Evolutionary conservation across 2,797 vertebrate genomes (phyloP).

Genomic region (Brotula barbata): DNA sequence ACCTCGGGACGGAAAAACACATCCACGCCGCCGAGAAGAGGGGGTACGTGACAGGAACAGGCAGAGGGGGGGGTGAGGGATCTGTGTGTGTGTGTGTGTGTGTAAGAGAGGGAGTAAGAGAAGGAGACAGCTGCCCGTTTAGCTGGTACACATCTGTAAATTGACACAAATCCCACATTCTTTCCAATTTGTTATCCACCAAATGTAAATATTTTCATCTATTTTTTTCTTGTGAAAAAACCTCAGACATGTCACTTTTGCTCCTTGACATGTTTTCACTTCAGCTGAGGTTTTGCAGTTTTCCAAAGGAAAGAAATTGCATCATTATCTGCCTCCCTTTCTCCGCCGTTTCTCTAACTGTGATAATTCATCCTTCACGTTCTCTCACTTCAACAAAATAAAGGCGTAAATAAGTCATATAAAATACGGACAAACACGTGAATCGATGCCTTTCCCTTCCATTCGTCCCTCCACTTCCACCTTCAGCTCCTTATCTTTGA

Average conservation of each 20-base stretch:
- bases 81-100: constrained; percentile 21
- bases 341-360: too few species aligned
- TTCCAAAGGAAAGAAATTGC: too few species aligned
- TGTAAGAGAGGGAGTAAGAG: neutral
- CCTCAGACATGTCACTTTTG: neutral
- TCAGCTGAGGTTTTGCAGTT: neutral
- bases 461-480: too few species aligned
- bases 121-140: neutral
- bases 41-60: constrained; percentile 2
- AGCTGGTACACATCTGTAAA: constrained; percentile 32
- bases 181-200: constrained; percentile 3
- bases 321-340: too few species aligned
- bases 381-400: too few species aligned
- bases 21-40: constrained; percentile 24
- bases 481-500: too few species aligned
- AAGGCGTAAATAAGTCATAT: too few species aligned
- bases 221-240: neutral
- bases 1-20: constrained; percentile 67
- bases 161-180: constrained; percentile 8
- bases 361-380: too few species aligned
- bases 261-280: constrained; percentile 1
- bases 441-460: too few species aligned
- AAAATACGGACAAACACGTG: too few species aligned
- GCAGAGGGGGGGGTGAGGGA: constrained; percentile 11
- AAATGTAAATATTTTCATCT: neutral